Percentiles rank a stretch among this genome's conserved stretches.
Conservation (phyloP, 2,113 vertebrate species). For the Psophia crepitans region DNA sequence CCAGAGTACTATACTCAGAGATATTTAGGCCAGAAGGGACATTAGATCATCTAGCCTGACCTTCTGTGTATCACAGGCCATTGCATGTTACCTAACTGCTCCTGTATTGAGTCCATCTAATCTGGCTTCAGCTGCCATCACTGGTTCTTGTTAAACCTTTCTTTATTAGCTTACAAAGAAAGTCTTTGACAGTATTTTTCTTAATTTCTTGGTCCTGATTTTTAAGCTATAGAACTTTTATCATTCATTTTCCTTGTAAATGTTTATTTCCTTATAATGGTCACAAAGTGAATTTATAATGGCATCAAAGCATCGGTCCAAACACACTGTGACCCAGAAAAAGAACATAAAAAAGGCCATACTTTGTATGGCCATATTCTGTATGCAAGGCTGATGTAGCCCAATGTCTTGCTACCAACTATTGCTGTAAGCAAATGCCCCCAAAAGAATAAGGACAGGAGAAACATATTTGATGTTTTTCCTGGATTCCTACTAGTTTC, state of each 20-base stretch:
- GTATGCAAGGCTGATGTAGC: neutral
- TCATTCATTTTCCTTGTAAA: neutral
- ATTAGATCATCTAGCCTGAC: conserved; percentile 56
- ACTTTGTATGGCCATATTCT: too few species aligned
- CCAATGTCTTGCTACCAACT: neutral
- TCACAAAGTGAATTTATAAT: neutral
- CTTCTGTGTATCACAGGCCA: conserved; percentile 1
- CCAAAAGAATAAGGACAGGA: neutral
- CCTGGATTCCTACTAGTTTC: neutral
- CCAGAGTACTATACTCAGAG: conserved; percentile 35
- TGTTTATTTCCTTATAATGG: neutral
- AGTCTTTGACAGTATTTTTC: neutral
- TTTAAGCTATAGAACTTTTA: neutral
- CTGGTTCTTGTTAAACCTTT: conserved; percentile 11
- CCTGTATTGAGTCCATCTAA: neutral
- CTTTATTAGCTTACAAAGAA: neutral
- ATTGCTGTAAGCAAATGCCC: neutral
- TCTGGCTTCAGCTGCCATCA: neutral
- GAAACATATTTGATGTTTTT: neutral
- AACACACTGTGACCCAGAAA: neutral
- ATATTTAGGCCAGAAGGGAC: conserved; percentile 59
- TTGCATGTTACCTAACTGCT: conserved; percentile 35
- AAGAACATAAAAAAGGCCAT: neutral
- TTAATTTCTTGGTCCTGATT: neutral
- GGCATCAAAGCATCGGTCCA: neutral